A percentile compares a stretch with the other conserved stretches of the same genome.
Evolutionary conservation across 2,113 vertebrate genomes (phyloP).

Genomic region (Garra rufa): DNA sequence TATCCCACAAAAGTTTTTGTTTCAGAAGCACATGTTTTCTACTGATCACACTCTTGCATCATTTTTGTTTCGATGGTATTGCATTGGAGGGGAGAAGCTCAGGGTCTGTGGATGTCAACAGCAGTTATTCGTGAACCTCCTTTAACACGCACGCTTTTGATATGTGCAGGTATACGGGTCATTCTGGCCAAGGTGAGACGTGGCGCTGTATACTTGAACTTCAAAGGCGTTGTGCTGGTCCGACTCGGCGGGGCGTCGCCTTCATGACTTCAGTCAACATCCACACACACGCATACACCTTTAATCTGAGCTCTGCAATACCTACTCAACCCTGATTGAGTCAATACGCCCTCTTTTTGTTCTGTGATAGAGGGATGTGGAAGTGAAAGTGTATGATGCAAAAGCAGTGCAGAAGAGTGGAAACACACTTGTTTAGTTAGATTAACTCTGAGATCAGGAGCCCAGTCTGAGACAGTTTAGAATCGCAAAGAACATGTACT

Average conservation of each 20-base stretch:
- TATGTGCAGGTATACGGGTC: slow-evolving; percentile 65
- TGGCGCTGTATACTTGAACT: slow-evolving; percentile 58
- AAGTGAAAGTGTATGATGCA: slow-evolving; percentile 62
- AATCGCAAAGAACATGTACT: slow-evolving; percentile 13
- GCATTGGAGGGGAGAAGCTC: slow-evolving; percentile 44
- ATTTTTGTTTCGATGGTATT: slow-evolving; percentile 60
- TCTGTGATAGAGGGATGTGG: slow-evolving; percentile 61
- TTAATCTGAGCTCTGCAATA: slow-evolving; percentile 75
- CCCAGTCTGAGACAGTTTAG: slow-evolving; percentile 31
- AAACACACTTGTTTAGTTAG: slow-evolving; percentile 47
- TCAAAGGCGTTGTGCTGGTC: slow-evolving; percentile 64
- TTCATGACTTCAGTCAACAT: slow-evolving; percentile 69
- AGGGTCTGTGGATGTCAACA: slow-evolving; percentile 8
- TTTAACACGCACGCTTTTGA: slow-evolving; percentile 20
- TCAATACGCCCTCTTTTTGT: slow-evolving; percentile 72
- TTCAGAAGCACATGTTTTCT: slow-evolving; percentile 10
- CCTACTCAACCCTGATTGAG: slow-evolving; percentile 69
- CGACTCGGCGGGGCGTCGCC: slow-evolving; percentile 64
- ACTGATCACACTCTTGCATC: slow-evolving; percentile 63
- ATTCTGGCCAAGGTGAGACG: slow-evolving; percentile 73
- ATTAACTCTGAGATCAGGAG: slow-evolving; percentile 39
- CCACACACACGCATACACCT: slow-evolving; percentile 55
- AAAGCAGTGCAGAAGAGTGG: slow-evolving; percentile 54
- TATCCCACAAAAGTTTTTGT: background rate
- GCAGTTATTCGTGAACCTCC: slow-evolving; percentile 33